These are phyloP conservation scores for Plagodis pulveraria DNA, from an alignment of 2,888 invertebrate species.

Conservation along the genomic window DNA sequence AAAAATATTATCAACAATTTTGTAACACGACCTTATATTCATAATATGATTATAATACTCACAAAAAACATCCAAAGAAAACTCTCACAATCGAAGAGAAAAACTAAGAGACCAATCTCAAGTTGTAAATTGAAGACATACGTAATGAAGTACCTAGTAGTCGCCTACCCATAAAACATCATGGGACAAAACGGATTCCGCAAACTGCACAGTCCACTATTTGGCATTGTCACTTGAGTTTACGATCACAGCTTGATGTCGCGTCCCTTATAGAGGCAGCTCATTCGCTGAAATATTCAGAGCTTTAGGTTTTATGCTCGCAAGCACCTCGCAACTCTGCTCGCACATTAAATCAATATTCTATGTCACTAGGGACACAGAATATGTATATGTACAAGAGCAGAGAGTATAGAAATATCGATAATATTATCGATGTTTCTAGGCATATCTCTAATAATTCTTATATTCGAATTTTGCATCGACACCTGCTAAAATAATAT, in stretches of 20 bases:
- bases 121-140: no score
- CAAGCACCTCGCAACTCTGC: conserved; percentile 14
- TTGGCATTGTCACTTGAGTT: conserved; percentile 6
- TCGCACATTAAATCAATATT: conserved; percentile 26
- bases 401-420: background rate
- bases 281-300: conserved; percentile 24
- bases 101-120: no score
- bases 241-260: conserved; percentile 6
- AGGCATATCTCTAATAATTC: no score
- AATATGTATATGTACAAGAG: no score
- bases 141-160: no score
- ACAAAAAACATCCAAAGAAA: no score
- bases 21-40: no score
- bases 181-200: background rate
- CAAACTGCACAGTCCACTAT: conserved; percentile 1
- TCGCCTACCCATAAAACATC: background rate
- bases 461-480: no score
- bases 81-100: no score
- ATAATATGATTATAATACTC: no score
- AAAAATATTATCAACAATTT: no score
- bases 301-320: conserved; percentile 20
- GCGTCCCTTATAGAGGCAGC: conserved; percentile 11
- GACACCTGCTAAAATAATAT: no score
- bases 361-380: conserved; percentile 11
- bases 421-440: background rate